phyloP scores from a whole-genome alignment of 2,888 invertebrate species.

The Erannis defoliaria region DNA sequence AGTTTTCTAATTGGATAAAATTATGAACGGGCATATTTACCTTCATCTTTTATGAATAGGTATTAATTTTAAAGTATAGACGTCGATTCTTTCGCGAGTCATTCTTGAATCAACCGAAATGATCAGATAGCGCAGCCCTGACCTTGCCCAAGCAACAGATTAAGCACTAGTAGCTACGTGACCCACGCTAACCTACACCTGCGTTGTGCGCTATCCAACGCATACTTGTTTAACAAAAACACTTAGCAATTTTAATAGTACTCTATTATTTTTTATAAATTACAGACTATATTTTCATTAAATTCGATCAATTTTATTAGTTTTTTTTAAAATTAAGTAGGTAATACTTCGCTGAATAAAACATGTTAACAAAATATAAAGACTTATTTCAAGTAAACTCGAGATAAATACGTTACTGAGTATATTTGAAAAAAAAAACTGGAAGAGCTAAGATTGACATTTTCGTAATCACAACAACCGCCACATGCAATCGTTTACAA shows the following conservation, averaged over 20 bases:
- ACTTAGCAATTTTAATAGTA: too few species aligned
- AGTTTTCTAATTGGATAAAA: background rate
- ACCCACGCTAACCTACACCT: slow-evolving; percentile 63
- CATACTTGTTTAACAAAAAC: slow-evolving; percentile 51
- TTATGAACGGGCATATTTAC: background rate
- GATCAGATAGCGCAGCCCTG: slow-evolving; percentile 83
- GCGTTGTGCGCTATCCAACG: slow-evolving; percentile 67
- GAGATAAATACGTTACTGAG: background rate
- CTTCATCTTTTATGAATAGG: slow-evolving; percentile 1
- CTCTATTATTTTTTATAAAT: too few species aligned
- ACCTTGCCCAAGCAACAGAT: slow-evolving; percentile 77
- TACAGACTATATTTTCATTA: too few species aligned
- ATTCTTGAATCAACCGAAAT: slow-evolving; percentile 77
- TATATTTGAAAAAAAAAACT: background rate
- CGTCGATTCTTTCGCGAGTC: slow-evolving; percentile 60
- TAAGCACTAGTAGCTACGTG: slow-evolving; percentile 11
- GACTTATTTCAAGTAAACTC: background rate
- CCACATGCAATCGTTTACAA: slow-evolving; percentile 68
- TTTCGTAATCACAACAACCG: slow-evolving; percentile 77
- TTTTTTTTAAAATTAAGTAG: too few species aligned
- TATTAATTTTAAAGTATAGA: slow-evolving; percentile 42
- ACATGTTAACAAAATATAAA: background rate
- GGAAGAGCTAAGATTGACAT: slow-evolving; percentile 76
- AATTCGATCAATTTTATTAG: too few species aligned
- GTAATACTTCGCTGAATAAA: too few species aligned